phyloP scores from a whole-genome alignment of 2,888 invertebrate species.

The Amblyjoppa fuscipennis region DNA sequence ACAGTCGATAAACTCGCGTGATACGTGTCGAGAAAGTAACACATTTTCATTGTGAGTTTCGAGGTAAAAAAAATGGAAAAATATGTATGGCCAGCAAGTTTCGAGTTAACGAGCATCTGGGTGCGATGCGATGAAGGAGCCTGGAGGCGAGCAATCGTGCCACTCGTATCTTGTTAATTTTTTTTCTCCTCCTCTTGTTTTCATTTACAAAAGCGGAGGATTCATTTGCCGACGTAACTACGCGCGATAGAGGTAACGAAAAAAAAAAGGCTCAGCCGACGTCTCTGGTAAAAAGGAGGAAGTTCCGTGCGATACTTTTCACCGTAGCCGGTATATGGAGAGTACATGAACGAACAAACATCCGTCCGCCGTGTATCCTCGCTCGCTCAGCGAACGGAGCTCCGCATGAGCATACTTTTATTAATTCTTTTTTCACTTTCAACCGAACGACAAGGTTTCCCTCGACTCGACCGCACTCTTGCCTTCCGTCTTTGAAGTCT shows the following conservation, averaged over 20 bases:
- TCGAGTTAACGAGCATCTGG: conserved; percentile 51
- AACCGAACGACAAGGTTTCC: neutral
- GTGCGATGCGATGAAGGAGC: conserved; percentile 36
- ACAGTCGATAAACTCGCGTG: neutral
- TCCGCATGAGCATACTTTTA: conserved; percentile 24
- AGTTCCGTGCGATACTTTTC: neutral
- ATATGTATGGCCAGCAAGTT: conserved; percentile 27
- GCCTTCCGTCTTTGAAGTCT: conserved; percentile 2
- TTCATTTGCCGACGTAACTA: conserved; percentile 27
- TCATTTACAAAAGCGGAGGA: conserved; percentile 41
- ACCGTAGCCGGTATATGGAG: neutral
- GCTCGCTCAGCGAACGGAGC: neutral
- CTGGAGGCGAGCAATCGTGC: neutral
- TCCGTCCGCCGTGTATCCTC: neutral
- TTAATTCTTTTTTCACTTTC: neutral
- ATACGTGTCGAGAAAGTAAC: neutral
- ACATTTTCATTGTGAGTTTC: neutral
- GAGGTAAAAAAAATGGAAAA: conserved; percentile 1
- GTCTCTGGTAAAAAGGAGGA: neutral
- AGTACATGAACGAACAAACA: conserved; percentile 13
- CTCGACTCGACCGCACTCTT: conserved; percentile 15
- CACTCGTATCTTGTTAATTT: conserved; percentile 31
- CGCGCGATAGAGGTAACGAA: conserved; percentile 55
- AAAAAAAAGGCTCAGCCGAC: conserved; percentile 20
- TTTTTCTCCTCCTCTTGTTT: neutral